Percentiles rank a stretch among this genome's conserved stretches.
These are phyloP conservation scores for Maconellicoccus hirsutus DNA, from an alignment of 1,140 invertebrate genomes.

Conservation along the genomic window DNA sequence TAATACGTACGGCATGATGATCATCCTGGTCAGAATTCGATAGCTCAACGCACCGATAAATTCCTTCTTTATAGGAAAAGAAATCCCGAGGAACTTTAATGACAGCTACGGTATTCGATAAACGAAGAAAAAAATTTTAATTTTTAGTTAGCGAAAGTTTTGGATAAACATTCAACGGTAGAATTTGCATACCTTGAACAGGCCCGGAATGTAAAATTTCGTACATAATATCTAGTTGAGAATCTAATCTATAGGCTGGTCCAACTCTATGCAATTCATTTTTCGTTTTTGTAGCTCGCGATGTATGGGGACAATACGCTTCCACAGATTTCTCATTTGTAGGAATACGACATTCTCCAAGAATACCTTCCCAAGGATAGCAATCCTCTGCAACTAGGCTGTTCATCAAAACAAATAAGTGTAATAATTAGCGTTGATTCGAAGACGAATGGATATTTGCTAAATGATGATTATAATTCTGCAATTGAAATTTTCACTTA, in stretches of 20 bases:
- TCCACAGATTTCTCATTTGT: conserved; percentile 25
- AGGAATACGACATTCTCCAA: conserved; percentile 38
- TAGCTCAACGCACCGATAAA: conserved; percentile 55
- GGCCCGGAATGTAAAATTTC: conserved; percentile 84
- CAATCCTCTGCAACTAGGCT: conserved; percentile 70
- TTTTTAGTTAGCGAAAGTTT: too few species aligned
- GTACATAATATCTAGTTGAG: conserved; percentile 75
- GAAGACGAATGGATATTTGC: too few species aligned
- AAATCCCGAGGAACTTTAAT: conserved; percentile 83
- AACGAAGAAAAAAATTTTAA: background rate
- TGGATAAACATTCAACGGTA: too few species aligned
- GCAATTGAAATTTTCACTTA: too few species aligned
- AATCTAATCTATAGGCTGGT: conserved; percentile 67
- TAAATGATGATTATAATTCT: too few species aligned
- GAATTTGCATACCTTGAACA: conserved; percentile 65
- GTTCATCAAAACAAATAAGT: conserved; percentile 25
- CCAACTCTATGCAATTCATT: conserved; percentile 63
- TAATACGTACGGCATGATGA: conserved; percentile 79
- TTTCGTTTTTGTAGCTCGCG: conserved; percentile 42
- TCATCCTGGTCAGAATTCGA: conserved; percentile 45
- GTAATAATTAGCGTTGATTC: too few species aligned
- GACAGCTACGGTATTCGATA: conserved; percentile 51
- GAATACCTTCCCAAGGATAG: conserved; percentile 60
- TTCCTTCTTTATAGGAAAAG: conserved; percentile 70
- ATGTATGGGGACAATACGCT: conserved; percentile 37